A percentile compares a stretch with the other conserved stretches of the same genome.
Conservation (phyloP, 2,888 invertebrate species). For the Eupithecia abbreviata region DNA sequence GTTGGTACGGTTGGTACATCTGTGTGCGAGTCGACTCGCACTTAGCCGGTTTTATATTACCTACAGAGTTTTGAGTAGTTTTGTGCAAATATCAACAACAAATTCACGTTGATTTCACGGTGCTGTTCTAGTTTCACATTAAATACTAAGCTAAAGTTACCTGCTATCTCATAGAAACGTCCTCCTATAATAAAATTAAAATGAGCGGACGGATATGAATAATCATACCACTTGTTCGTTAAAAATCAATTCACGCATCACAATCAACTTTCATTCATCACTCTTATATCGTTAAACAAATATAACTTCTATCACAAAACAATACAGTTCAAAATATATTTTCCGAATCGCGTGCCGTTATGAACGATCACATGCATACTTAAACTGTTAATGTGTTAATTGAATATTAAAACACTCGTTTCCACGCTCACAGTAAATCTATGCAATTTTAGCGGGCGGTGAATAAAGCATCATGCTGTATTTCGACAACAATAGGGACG, state of each 20-base stretch:
- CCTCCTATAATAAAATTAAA: conserved; percentile 9
- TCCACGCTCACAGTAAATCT: conserved; percentile 46
- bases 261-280: conserved; percentile 66
- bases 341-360: conserved; percentile 36
- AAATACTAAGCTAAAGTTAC: conserved; percentile 2
- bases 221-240: conserved; percentile 58
- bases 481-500: conserved; percentile 1
- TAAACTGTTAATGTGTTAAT: conserved; percentile 56
- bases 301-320: conserved; percentile 13
- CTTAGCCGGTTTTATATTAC: no score
- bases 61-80: no score
- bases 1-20: no score
- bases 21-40: no score
- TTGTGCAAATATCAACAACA: no score
- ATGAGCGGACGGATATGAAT: conserved; percentile 52
- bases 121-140: background rate
- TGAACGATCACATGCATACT: conserved; percentile 51
- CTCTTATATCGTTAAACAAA: conserved; percentile 31
- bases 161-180: background rate
- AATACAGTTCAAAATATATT: conserved; percentile 22
- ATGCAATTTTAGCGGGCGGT: conserved; percentile 39
- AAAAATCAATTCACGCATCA: conserved; percentile 61
- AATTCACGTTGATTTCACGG: background rate
- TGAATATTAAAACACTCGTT: conserved; percentile 60
- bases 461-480: conserved; percentile 19